Base-by-base conservation (phyloP, 1,140 invertebrate genomes). In the Drosophila tsacasi region DNA sequence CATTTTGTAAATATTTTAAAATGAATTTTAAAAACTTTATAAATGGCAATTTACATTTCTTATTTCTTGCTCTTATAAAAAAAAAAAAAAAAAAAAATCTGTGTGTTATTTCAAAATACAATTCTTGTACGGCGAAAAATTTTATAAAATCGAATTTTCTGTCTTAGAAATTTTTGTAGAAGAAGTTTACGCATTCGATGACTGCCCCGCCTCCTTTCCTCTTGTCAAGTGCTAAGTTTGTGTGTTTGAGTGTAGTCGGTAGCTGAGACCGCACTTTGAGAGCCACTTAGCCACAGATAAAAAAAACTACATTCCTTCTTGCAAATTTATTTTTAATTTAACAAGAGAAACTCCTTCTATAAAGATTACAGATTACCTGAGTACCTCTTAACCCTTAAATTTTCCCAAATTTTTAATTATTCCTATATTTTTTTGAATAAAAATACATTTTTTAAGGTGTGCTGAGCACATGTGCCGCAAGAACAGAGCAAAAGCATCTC, bases 401-500 rank as follows among this genome's bases (percentile, higher is more conserved):
- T 15, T 23, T 25, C 0, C 1, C 5, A 5, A 47, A 47, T 7
- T 8, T 8, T 47, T 0, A 2, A 9, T 8, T 21, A 19, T 44
- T 44, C 8, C 0, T 42, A 2, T 13, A 6, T 8, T 9, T 30
- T 30, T 30, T 2, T 30, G 17, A 17, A 32, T 0, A 4, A 4
- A 57, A n/a, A 27, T 5, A 27, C 12, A 58, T 63, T 62, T 17
- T 0, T 19, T 23, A 17, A 44, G 10, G 63, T 66, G 63, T 64
- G 40, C 52, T 60, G 63, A 76, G 84, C 84, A 89, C 85, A 89
- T 89, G 84, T 84, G 84, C 84, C 74, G 49, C 84, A 89, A 89
- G 80, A 87, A 83, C 61, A 66, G 76, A 79, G 76, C 65, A 82
- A 66, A 67, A 79, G 79, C 65, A 82, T 66, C 80, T 78, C 76